Base-by-base conservation (phyloP, 2,113 vertebrate species). In the Mormyrus lacerda region DNA sequence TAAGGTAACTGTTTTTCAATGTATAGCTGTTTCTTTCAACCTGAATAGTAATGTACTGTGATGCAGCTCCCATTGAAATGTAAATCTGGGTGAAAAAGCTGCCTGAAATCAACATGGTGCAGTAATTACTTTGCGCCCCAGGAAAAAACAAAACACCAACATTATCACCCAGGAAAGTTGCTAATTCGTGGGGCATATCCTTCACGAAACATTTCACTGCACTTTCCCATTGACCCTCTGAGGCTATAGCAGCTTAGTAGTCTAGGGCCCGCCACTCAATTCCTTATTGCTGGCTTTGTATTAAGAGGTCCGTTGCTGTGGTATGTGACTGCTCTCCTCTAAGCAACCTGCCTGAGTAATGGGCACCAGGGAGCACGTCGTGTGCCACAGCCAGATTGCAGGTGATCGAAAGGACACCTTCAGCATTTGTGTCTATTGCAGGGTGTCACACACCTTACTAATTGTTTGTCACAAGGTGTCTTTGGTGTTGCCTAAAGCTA, bases 381-480 rank as follows among this genome's bases (percentile, higher is more conserved):
- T 92, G 91, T 90, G 48, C 88, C 93, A 91, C 91, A 92, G 93
- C 27, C 92, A 94, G 93, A 91, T 91, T 92, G 91, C 50, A 91
- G 90, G 93, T 91, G 93, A 91, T 89, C 82, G 87, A 92, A 94
- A 95, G 94, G 95, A 94, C 93, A 89, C 76, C 17, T 69, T 5
- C 89, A 92, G 91, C 93, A 91, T 94, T 93, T 90, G 90, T 82
- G 89, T 35, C 39, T 85, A 91, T 91, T 91, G 90, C 90, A 92
- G 93, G 92, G 91, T 93, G 94, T 93, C 94, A 93, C 95, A 93
- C 92, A 89, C 90, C 91, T 88, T 90, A 95, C 94, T 96, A 95
- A 95, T 95, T 95, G 96, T 95, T 95, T 92, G 94, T 94, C 91
- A 89, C 93, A 97, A 91, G 89, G 91, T 48, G 92, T 87, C 88